phyloP scores from a whole-genome alignment of 2,797 vertebrate species.

The Enteromius viviparus region DNA sequence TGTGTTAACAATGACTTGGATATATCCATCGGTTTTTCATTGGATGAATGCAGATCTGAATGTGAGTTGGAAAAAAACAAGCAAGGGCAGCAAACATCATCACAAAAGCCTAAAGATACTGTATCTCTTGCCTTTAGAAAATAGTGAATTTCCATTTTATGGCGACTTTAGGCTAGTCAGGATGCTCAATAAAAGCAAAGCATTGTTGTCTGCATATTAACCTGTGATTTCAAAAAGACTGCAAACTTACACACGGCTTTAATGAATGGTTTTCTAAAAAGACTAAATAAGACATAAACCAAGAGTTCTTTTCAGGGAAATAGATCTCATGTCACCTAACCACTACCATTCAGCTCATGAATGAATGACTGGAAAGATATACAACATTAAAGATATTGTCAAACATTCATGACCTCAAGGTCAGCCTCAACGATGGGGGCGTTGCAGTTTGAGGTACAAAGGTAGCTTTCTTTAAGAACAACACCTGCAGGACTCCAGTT shows the following conservation, averaged over 20 bases:
- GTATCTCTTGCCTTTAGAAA: neutral
- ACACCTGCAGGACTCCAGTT: slow-evolving; percentile 55
- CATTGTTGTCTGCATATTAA: neutral
- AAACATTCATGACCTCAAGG: slow-evolving; percentile 52
- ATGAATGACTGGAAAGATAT: slow-evolving; percentile 7
- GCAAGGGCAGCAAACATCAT: no score
- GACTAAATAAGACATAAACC: neutral
- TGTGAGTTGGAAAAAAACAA: neutral
- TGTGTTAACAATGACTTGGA: neutral
- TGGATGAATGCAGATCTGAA: neutral
- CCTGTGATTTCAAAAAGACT: neutral
- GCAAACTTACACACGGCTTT: neutral
- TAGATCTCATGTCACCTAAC: neutral
- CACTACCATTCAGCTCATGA: neutral
- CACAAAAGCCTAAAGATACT: no score
- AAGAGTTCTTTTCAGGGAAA: neutral
- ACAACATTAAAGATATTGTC: slow-evolving; percentile 23
- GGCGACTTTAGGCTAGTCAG: neutral
- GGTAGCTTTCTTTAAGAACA: slow-evolving; percentile 21
- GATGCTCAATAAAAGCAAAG: neutral
- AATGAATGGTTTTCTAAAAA: neutral
- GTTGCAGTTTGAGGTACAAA: slow-evolving; percentile 42
- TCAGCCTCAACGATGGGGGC: slow-evolving; percentile 28
- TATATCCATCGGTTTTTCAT: neutral
- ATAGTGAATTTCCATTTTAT: neutral